Percentiles rank a stretch among this genome's conserved stretches.
Conservation (phyloP, 2,888 invertebrate genomes). For the Cylindroiulus punctatus region DNA sequence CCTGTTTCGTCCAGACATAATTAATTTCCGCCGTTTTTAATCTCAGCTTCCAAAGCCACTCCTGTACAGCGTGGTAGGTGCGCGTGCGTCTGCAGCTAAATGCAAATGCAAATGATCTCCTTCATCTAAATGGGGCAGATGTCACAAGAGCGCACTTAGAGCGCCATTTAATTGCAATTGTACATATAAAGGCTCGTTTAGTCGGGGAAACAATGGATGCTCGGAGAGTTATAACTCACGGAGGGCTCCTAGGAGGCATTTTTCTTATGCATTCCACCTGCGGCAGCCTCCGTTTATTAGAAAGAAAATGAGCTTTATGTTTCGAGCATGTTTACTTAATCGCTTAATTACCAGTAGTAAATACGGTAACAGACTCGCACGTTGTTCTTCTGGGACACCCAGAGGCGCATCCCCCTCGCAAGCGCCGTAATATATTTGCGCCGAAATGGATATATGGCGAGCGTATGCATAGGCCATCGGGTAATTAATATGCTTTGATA, state of each 20-base stretch:
- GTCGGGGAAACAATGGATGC: constrained; percentile 51
- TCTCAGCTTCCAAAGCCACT: not conserved
- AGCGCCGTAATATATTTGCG: not conserved
- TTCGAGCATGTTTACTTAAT: constrained; percentile 52
- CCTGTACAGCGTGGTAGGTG: not conserved
- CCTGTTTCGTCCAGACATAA: not conserved
- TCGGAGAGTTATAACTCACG: constrained; percentile 52
- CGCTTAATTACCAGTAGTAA: constrained; percentile 53
- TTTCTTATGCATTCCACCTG: constrained; percentile 48
- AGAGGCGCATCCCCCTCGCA: constrained; percentile 38
- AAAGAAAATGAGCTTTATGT: constrained; percentile 50
- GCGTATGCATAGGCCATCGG: not conserved
- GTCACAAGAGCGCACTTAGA: constrained; percentile 32
- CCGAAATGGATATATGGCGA: not conserved
- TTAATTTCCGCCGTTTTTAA: not conserved
- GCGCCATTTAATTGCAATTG: constrained; percentile 41
- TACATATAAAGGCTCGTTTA: constrained; percentile 44
- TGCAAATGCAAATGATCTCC: constrained; percentile 25
- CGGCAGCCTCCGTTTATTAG: constrained; percentile 44
- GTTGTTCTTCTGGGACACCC: constrained; percentile 53
- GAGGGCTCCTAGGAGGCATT: constrained; percentile 25
- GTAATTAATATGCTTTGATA: constrained; percentile 32
- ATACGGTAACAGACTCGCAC: constrained; percentile 52
- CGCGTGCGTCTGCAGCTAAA: not conserved
- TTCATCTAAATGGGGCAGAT: constrained; percentile 32